phyloP scores from a whole-genome alignment of 92 coral and sea anemone genomes.

The Palythoa caribaeorum region DNA sequence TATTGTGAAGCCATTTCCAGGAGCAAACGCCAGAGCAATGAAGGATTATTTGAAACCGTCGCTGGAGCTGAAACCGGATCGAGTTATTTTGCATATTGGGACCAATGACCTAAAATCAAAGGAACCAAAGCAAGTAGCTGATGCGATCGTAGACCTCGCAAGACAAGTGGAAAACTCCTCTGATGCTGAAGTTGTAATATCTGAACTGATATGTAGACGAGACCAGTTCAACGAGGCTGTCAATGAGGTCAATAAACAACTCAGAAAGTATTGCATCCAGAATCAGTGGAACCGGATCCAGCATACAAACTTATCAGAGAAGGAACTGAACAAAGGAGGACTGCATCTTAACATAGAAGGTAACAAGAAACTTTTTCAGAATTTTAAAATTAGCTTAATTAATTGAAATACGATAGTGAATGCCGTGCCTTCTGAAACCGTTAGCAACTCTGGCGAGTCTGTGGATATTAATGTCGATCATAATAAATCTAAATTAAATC shows the following conservation, averaged over 20 bases:
- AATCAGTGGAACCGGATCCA: conserved; percentile 35
- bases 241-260: conserved; percentile 11
- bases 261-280: conserved; percentile 14
- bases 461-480: too few species aligned
- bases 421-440: conserved; percentile 26
- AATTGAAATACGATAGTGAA: conserved; percentile 12
- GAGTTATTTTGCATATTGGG: conserved; percentile 25
- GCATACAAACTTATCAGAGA: conserved; percentile 5
- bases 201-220: conserved; percentile 4
- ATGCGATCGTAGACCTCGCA: conserved; percentile 32
- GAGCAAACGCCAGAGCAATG: too few species aligned
- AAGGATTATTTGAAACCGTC: too few species aligned
- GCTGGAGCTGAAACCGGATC: conserved; percentile 8
- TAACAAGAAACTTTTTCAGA: conserved; percentile 12
- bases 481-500: too few species aligned
- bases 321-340: conserved; percentile 28
- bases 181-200: not conserved
- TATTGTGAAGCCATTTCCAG: not conserved
- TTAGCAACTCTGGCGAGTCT: too few species aligned
- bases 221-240: conserved; percentile 8
- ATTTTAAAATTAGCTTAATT: not conserved
- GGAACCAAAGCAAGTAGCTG: conserved; percentile 24
- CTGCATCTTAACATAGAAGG: conserved; percentile 51
- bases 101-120: not conserved
- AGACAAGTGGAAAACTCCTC: not conserved